Base-by-base conservation (phyloP, 2,888 invertebrate species). In the Drosophila monieri region DNA sequence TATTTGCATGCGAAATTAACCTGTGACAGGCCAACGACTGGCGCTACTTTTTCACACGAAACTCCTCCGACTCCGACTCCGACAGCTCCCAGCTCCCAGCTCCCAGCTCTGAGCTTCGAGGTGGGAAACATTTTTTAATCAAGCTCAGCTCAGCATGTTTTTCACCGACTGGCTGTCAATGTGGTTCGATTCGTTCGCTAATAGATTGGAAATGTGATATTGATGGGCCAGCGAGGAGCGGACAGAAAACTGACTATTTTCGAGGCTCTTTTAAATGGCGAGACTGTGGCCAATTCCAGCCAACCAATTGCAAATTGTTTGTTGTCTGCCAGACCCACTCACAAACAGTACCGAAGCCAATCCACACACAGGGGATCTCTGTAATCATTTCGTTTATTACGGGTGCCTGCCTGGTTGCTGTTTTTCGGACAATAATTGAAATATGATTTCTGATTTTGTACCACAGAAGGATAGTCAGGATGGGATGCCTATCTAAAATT, bases 1-100 rank as follows among this genome's bases (percentile, higher is more conserved):
- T 83, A 83, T 83, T 85, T 83, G 83, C 83, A 83, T 83, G 68
- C 80, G 80, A 83, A 83, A 83, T 85, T 84, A 83, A 85, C 86
- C 78, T 72, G 75, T 73, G 78, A 78, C 75, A 73, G 64, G 61
- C 44, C 60, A 62, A 30, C 57, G 68, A 43, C 44, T 44, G 46
- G 35, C 14, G 35, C n/a, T n/a, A 35, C 35, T 35, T 27, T 27
- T 27, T 27, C 35, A 6, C 6, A n/a, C 35, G n/a, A n/a, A n/a
- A 35, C n/a, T 35, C 14, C 35, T n/a, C n/a, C n/a, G 6, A 6
- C 35, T n/a, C n/a, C n/a, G 27, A 3, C 43, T 12, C 51, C 35
- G 12, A 15, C 41, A n/a, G n/a, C n/a, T n/a, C n/a, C n/a, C 18
- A 18, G 18, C 18, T 18, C 18, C 18, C 18, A 46, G 64, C 32